phyloP scores from a whole-genome alignment of 2,888 invertebrate species.

The Isoperla grammatica region DNA sequence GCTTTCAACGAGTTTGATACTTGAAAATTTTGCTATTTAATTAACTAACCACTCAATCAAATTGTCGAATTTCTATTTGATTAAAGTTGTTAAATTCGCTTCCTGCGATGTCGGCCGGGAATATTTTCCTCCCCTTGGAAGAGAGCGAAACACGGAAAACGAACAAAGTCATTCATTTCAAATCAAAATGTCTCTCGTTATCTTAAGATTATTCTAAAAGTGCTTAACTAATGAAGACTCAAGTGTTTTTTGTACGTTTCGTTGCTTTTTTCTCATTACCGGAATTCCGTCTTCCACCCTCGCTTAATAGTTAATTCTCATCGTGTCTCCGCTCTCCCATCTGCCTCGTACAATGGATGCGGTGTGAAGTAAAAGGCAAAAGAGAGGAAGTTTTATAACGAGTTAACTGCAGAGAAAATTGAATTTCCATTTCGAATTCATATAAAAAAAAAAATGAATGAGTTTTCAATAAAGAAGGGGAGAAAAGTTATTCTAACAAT shows the following conservation, averaged over 20 bases:
- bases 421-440: slow-evolving; percentile 20
- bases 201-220: slow-evolving; percentile 18
- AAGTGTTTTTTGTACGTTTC: slow-evolving; percentile 13
- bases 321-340: slow-evolving; percentile 6
- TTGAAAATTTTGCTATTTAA: too few species aligned
- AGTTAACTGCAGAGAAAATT: slow-evolving; percentile 23
- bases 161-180: slow-evolving; percentile 18
- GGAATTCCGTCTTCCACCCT: not conserved
- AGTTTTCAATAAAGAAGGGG: not conserved
- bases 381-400: slow-evolving; percentile 19
- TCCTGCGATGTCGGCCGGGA: too few species aligned
- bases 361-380: slow-evolving; percentile 14
- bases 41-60: too few species aligned
- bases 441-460: slow-evolving; percentile 12
- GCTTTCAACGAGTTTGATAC: too few species aligned
- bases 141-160: too few species aligned
- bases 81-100: too few species aligned
- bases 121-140: too few species aligned
- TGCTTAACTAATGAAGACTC: slow-evolving; percentile 18
- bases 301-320: slow-evolving; percentile 8
- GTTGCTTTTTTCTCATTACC: not conserved
- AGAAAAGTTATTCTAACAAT: slow-evolving; percentile 13
- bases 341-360: slow-evolving; percentile 13
- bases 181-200: slow-evolving; percentile 24
- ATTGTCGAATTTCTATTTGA: too few species aligned